Evolutionary conservation across 64 coral and sea anemone genomes (phyloP), one percentile per base, ranked within the genome.

Genomic region (Dendronephthya gigantea): DNA sequence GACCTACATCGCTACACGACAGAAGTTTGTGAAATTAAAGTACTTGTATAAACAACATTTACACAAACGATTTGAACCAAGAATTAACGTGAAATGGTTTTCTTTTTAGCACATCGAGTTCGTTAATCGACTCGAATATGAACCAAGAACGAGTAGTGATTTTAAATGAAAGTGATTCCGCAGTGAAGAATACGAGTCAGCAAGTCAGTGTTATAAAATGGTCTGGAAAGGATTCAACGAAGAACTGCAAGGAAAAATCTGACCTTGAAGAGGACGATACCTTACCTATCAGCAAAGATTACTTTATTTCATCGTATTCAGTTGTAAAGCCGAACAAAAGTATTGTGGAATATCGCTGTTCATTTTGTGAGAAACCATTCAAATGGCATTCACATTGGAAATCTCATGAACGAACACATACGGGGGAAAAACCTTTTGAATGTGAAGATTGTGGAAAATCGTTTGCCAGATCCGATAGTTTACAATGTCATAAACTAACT

Each of bases 341-440:
- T 27, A 22, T 22, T 62, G 55, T 5, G 10, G 25, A 62, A n/a
- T 62, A 62, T 62, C 55, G 12, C 25, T 62, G 55, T 62, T 27
- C 19, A 27, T 62, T n/a, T 27, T 62, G 55, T 62, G 25, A 27
- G 19, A 62, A 62, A 27, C 25, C 55, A 62, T 62, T 62, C 55
- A 62, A 62, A n/a, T 62, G 55, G 55, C 55, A 62, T 22, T 62
- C 55, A 5, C 55, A 62, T 62, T 62, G 55, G 55, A 62, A 62
- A 62, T 62, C 55, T n/a, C 55, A 62, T 62, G 55, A n/a, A 62
- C 55, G 55, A 62, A 62, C 55, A 62, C 55, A 62, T 27, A 62
- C 55, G 6, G 55, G 55, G 3, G 55, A 62, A 27, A 62, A 62
- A 62, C 55, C 55, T 22, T 62, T 62, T 62, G 19, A 19, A 62